Conservation (phyloP, 2,113 vertebrate species). For the Galbula dea region DNA sequence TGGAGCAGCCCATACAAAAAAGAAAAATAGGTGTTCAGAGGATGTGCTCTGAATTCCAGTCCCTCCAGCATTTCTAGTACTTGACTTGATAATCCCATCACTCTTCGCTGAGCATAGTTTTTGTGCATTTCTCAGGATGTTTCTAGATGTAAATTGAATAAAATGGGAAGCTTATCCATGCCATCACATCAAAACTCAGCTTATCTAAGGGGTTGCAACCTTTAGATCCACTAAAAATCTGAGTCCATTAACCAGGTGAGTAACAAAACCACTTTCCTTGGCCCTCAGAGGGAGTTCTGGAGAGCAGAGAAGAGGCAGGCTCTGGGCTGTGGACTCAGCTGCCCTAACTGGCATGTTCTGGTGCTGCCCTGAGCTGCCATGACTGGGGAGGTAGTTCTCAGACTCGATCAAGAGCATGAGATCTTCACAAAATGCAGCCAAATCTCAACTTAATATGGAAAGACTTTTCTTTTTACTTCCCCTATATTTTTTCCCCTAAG, state of each 20-base stretch:
- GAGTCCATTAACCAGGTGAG: background rate
- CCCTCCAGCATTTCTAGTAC: background rate
- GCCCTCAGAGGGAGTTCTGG: background rate
- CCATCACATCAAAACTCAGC: constrained; percentile 10
- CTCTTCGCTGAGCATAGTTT: background rate
- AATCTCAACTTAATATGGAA: background rate
- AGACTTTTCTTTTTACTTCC: background rate
- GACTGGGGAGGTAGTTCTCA: background rate
- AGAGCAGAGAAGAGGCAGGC: background rate
- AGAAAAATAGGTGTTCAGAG: background rate
- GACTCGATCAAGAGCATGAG: background rate
- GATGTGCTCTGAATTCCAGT: background rate
- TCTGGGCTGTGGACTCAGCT: background rate
- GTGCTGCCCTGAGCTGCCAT: background rate
- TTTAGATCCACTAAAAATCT: background rate
- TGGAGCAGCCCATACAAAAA: background rate
- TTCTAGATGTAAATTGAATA: constrained; percentile 32
- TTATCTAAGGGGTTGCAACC: background rate
- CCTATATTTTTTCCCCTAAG: background rate
- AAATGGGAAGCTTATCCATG: constrained; percentile 17
- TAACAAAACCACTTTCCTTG: background rate
- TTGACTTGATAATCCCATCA: constrained; percentile 14
- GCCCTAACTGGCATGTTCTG: background rate
- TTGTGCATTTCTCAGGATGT: background rate
- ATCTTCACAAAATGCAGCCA: background rate